Evolutionary conservation across 2,888 invertebrate species (phyloP), one percentile per base, ranked within the genome.

Genomic region (Nemapogon koenigi): DNA sequence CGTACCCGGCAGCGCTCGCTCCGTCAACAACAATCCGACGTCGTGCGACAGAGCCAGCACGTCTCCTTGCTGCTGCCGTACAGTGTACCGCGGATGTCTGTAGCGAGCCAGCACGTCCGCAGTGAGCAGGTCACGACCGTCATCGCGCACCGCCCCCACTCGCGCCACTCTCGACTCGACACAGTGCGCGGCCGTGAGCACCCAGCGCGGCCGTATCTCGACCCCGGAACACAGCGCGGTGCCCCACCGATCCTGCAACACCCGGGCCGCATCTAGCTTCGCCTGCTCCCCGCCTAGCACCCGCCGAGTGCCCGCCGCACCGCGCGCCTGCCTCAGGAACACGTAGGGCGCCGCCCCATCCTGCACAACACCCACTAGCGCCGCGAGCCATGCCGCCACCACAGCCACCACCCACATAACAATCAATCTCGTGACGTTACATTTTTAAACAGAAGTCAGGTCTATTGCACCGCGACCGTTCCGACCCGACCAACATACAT

Each of bases 111-210:
- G 55, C 32, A 68, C 60, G 16, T 60, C 44, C 4, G 59, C 50
- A 10, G 51, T 38, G 42, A 55, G 47, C 2, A 67, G 63, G 8
- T 52, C 57, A 18, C 39, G 29, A 15, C 50, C 41, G 35, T 52
- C 38, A 14, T 61, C 55, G 2, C 44, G 49, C 6, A 53, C 57
- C 40, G 67, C 47, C 50, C 57, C 55, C 38, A 71, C 58, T 57
- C 64, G 67, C 38, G 62, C 57, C 37, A 70, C 31, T 27, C 44
- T 46, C 30, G 65, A 46, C 11, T 58, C 39, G 10, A 67, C 55
- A 52, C 75, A 76, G 56, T 73, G 73, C 27, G 68, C 75, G 16
- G 75, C 73, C 16, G 75, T 73, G 38, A 76, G 55, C 50, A 47
- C 69, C 73, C 73, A 75, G 50, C 57, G 59, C 43, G 53, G 35